A percentile compares a stretch with the other conserved stretches of the same genome.
Conservation (phyloP, 2,888 invertebrate species). For the Tetragnatha montana region DNA sequence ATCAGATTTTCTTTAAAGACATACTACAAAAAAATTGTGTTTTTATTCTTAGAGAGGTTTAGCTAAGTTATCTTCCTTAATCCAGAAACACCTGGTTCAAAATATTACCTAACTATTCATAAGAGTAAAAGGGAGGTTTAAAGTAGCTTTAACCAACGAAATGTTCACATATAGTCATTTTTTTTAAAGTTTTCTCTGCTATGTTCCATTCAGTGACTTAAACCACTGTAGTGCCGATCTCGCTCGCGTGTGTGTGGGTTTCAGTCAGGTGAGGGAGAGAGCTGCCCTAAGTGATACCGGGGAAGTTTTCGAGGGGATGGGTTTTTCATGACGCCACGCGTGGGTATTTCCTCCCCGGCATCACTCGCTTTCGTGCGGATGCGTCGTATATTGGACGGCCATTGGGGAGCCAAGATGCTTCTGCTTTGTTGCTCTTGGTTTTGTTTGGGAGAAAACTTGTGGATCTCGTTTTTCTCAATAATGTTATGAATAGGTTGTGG, state of each 20-base stretch:
- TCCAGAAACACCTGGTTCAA: too few species aligned
- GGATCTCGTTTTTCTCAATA: too few species aligned
- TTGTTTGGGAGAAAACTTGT: background rate
- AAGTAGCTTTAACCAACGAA: too few species aligned
- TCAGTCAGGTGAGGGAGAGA: constrained; percentile 18
- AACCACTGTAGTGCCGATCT: background rate
- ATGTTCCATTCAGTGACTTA: background rate
- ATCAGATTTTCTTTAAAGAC: too few species aligned
- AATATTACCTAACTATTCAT: too few species aligned
- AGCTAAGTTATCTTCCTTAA: too few species aligned
- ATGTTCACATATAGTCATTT: too few species aligned
- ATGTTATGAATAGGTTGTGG: too few species aligned
- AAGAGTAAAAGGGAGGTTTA: too few species aligned
- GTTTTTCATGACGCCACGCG: constrained; percentile 20
- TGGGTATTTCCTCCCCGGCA: constrained; percentile 16
- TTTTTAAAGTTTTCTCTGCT: too few species aligned
- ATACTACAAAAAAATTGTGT: too few species aligned
- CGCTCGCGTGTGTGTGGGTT: background rate
- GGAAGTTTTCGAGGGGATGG: constrained; percentile 15
- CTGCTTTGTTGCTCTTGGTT: background rate
- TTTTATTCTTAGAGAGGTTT: too few species aligned
- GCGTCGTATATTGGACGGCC: background rate
- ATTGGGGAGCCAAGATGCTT: background rate
- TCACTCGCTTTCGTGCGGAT: constrained; percentile 19
- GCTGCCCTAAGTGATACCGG: constrained; percentile 35